Percentiles rank a stretch among this genome's conserved stretches.
phyloP scores from a whole-genome alignment of 2,113 vertebrate species.

The Platichthys flesus region DNA sequence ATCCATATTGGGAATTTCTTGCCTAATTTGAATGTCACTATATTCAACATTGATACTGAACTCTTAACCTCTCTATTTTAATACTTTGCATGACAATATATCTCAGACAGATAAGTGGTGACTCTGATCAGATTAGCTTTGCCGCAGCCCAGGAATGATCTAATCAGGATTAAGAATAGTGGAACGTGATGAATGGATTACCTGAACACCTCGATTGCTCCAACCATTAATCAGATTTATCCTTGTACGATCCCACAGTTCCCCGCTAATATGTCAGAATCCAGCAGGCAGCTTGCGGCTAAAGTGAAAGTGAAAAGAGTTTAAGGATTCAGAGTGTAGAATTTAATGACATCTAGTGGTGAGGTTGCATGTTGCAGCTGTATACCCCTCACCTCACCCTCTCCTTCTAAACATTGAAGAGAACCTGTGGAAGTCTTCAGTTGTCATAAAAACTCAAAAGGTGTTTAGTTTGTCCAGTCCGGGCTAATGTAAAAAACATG shows the following conservation, averaged over 20 bases:
- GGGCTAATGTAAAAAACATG: no score
- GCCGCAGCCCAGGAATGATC: constrained; percentile 33
- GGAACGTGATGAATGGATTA: constrained; percentile 58
- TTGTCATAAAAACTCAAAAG: no score
- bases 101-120: background rate
- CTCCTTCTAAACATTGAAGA: no score
- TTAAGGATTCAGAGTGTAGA: no score
- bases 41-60: background rate
- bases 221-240: constrained; percentile 63
- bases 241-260: constrained; percentile 39
- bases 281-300: constrained; percentile 23
- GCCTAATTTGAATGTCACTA: background rate
- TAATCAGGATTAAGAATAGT: constrained; percentile 46
- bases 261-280: constrained; percentile 35
- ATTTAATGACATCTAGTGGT: no score
- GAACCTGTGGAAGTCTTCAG: no score
- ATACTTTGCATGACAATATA: background rate
- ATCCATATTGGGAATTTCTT: background rate
- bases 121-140: constrained; percentile 42
- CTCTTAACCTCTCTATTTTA: background rate
- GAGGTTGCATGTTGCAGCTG: no score
- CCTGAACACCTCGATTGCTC: constrained; percentile 45
- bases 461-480: no score
- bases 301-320: no score
- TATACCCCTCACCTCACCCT: no score